A percentile compares a stretch with the other conserved stretches of the same genome.
Conservation (phyloP, 2,797 vertebrate species). For the Pteropus rufus region DNA sequence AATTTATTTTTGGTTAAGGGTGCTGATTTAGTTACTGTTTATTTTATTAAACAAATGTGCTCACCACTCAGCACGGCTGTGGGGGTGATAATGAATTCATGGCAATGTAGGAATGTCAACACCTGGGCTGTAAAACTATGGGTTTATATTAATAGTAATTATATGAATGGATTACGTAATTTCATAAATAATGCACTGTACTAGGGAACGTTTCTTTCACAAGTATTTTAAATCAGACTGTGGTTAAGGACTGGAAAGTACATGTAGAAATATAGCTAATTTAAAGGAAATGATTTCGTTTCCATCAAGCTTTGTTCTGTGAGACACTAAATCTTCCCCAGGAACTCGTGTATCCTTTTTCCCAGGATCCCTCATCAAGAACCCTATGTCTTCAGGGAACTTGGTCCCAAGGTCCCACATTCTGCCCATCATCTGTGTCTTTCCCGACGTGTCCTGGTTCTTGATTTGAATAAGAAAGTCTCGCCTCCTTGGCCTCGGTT, state of each 20-base stretch:
- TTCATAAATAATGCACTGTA: background rate
- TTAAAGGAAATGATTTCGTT: background rate
- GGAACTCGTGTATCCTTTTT: background rate
- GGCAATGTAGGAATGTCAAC: background rate
- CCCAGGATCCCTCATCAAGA: background rate
- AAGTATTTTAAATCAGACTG: background rate
- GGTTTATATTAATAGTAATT: background rate
- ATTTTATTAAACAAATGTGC: background rate
- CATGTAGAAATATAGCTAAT: background rate
- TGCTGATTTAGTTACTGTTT: conserved; percentile 1
- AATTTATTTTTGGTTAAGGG: background rate
- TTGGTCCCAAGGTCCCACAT: background rate
- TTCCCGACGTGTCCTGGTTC: background rate
- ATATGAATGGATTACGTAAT: background rate
- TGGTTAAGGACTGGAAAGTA: background rate
- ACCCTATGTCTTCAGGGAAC: background rate
- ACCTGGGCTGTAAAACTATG: background rate
- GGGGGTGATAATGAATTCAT: background rate
- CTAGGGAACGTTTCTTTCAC: background rate
- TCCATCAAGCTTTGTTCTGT: background rate
- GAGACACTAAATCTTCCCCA: background rate
- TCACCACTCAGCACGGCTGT: background rate
- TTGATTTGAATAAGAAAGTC: background rate
- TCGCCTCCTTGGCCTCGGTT: background rate
- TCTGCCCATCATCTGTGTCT: background rate